Conservation (phyloP, 2,113 vertebrate species). For the Phodopus roborovskii region DNA sequence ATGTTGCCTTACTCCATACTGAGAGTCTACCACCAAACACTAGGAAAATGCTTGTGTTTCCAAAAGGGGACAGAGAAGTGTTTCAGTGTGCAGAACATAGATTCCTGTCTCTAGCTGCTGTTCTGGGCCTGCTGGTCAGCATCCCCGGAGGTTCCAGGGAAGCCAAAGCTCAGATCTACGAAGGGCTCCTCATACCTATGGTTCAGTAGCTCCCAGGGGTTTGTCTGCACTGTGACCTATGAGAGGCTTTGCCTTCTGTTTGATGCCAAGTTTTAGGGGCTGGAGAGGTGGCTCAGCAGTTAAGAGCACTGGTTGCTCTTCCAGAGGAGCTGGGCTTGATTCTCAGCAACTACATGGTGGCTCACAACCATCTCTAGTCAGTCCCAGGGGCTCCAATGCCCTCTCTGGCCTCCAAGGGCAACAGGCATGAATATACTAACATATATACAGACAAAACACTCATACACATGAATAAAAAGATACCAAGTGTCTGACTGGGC, state of each 20-base stretch:
- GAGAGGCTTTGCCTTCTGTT: background rate
- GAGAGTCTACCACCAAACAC: background rate
- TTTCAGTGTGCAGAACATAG: background rate
- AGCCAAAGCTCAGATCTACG: no score
- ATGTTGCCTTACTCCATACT: background rate
- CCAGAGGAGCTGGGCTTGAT: background rate
- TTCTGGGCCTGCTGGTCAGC: background rate
- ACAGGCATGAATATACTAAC: background rate
- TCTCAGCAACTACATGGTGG: background rate
- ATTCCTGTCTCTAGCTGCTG: background rate
- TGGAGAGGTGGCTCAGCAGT: background rate
- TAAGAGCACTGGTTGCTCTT: background rate
- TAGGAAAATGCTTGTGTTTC: background rate
- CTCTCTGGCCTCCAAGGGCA: background rate
- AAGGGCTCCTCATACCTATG: background rate
- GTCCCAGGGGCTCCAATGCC: background rate
- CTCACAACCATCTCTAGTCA: background rate
- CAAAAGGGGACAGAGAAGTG: background rate
- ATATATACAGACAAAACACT: background rate
- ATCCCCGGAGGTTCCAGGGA: background rate
- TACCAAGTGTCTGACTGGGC: background rate
- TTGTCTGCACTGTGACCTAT: accelerated
- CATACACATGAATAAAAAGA: background rate
- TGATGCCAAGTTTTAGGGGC: no score
- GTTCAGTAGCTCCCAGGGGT: no score